phyloP scores from a whole-genome alignment of 2,888 invertebrate genomes.

The Acrobasis suavella region DNA sequence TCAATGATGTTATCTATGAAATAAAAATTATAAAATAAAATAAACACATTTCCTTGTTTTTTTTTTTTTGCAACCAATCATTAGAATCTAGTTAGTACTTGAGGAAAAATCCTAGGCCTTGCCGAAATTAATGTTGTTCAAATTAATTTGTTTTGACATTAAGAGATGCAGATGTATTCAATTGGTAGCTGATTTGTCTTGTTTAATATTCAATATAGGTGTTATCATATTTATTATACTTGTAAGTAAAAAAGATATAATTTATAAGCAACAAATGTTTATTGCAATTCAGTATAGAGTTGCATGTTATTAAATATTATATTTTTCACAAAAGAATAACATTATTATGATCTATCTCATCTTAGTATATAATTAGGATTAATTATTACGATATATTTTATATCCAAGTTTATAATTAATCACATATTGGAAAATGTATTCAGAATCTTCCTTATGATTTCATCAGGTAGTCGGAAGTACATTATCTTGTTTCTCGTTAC shows the following conservation, averaged over 20 bases:
- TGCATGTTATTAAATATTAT: not conserved
- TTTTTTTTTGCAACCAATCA: not conserved
- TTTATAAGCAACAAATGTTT: not conserved
- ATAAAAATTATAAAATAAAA: not conserved
- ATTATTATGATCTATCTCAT: not conserved
- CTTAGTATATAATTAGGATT: no score
- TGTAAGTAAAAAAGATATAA: not conserved
- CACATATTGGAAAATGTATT: no score
- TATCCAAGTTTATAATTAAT: no score
- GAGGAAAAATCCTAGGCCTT: not conserved
- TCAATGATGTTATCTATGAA: not conserved
- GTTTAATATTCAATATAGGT: not conserved
- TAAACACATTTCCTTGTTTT: not conserved
- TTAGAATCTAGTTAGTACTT: not conserved
- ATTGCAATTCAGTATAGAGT: not conserved
- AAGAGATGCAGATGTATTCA: not conserved
- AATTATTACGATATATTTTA: no score
- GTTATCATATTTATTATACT: not conserved
- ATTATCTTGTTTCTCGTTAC: no score
- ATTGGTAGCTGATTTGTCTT: not conserved
- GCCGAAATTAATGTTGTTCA: not conserved
- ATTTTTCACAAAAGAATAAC: not conserved
- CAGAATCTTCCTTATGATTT: no score
- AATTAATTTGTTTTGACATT: not conserved
- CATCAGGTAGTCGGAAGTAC: no score